Percentiles rank a stretch among this genome's conserved stretches.
phyloP scores from a whole-genome alignment of 2,797 vertebrate genomes.

The Choloepus didactylus region DNA sequence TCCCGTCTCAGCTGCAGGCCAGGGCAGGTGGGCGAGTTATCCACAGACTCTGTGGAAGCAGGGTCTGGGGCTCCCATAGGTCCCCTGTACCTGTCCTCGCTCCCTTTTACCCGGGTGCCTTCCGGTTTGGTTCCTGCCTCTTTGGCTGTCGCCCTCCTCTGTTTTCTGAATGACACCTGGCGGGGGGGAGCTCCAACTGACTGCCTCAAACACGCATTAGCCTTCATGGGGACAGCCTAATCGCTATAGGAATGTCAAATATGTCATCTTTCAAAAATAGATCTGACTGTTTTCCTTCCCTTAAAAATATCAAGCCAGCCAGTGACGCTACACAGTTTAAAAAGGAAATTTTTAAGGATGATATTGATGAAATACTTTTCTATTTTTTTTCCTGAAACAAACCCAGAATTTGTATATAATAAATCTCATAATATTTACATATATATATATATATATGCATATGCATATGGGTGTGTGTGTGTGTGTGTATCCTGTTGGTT shows the following conservation, averaged over 20 bases:
- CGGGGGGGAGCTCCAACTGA: background rate
- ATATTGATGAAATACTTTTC: rapidly evolving
- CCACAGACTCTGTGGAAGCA: background rate
- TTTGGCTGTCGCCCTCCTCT: background rate
- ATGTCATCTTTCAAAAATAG: background rate
- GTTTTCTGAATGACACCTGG: background rate
- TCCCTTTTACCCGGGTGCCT: background rate
- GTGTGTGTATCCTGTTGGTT: too few species aligned
- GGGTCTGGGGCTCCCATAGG: background rate
- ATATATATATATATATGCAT: too few species aligned
- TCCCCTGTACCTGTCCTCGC: rapidly evolving
- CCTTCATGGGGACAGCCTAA: background rate
- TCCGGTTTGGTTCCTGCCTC: too few species aligned
- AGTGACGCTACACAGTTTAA: background rate
- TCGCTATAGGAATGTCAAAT: background rate
- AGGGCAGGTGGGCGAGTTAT: background rate
- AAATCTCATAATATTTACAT: too few species aligned
- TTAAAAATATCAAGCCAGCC: background rate
- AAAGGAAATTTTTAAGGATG: background rate
- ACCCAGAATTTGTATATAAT: background rate
- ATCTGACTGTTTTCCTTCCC: background rate
- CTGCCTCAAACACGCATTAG: rapidly evolving
- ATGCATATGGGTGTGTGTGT: too few species aligned
- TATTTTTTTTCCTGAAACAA: background rate
- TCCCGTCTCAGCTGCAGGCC: background rate